Evolutionary conservation across 64 coral and sea anemone species (phyloP).

Genomic region (Stichodactyla helianthus): DNA sequence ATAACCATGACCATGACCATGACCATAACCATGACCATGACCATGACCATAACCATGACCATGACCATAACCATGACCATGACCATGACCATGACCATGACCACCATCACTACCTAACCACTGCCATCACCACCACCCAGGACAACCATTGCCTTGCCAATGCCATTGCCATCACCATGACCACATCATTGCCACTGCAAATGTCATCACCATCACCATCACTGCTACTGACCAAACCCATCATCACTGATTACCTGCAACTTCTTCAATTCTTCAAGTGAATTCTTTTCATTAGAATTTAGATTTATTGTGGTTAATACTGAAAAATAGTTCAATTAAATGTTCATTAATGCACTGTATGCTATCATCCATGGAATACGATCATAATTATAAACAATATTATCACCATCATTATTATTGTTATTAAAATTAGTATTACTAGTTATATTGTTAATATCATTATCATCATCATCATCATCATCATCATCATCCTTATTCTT

Average conservation of each 20-base stretch:
- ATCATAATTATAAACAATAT: too few species aligned
- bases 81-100: background rate
- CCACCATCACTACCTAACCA: background rate
- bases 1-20: too few species aligned
- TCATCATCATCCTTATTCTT: too few species aligned
- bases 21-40: too few species aligned
- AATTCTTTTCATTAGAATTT: conserved; percentile 39
- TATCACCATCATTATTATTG: too few species aligned
- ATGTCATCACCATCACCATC: background rate
- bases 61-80: too few species aligned
- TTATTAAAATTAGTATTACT: background rate
- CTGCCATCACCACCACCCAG: background rate
- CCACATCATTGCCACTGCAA: background rate
- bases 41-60: background rate
- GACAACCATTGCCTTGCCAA: background rate
- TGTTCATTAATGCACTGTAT: background rate
- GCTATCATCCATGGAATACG: too few species aligned
- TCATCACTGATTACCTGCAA: conserved; percentile 53
- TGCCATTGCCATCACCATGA: background rate
- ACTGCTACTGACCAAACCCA: background rate
- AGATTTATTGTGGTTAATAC: conserved; percentile 89
- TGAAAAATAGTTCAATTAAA: background rate
- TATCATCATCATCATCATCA: too few species aligned
- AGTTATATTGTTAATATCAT: background rate
- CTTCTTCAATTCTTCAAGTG: conserved; percentile 54